phyloP scores from a whole-genome alignment of 2,888 invertebrate genomes.

The Lithophane leautieri region DNA sequence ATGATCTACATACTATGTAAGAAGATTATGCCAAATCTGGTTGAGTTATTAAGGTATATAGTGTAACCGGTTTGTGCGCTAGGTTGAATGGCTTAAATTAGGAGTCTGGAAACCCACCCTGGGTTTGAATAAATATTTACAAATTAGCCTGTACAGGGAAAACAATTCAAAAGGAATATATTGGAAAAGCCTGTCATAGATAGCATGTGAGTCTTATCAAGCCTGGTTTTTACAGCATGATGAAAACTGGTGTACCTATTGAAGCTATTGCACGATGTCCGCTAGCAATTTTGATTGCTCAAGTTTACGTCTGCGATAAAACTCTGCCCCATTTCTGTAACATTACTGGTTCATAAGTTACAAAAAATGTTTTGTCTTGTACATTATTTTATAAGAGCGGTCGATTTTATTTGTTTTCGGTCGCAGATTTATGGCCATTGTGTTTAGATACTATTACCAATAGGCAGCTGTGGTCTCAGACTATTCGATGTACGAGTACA shows the following conservation, averaged over 20 bases:
- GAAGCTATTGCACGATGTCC: neutral
- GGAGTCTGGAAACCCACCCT: neutral
- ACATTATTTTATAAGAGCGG: neutral
- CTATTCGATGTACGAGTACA: neutral
- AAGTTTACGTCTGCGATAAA: neutral
- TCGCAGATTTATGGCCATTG: neutral
- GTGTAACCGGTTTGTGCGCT: constrained; percentile 34
- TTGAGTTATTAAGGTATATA: constrained; percentile 39
- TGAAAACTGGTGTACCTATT: neutral
- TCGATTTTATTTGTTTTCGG: neutral
- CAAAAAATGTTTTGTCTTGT: neutral
- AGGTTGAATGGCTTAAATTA: constrained; percentile 32
- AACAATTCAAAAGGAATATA: neutral
- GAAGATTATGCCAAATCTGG: constrained; percentile 50
- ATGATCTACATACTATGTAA: constrained; percentile 61
- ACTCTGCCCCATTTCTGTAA: neutral
- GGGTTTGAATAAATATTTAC: constrained; percentile 7
- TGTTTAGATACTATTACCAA: neutral
- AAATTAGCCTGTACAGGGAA: neutral
- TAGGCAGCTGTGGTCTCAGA: neutral
- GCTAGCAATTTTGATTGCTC: constrained; percentile 10
- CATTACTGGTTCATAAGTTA: neutral
- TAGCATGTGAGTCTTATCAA: neutral
- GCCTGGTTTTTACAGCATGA: neutral
- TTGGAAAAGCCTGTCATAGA: neutral